Conservation (phyloP, 2,113 vertebrate genomes). For the Datnioides undecimradiatus region DNA sequence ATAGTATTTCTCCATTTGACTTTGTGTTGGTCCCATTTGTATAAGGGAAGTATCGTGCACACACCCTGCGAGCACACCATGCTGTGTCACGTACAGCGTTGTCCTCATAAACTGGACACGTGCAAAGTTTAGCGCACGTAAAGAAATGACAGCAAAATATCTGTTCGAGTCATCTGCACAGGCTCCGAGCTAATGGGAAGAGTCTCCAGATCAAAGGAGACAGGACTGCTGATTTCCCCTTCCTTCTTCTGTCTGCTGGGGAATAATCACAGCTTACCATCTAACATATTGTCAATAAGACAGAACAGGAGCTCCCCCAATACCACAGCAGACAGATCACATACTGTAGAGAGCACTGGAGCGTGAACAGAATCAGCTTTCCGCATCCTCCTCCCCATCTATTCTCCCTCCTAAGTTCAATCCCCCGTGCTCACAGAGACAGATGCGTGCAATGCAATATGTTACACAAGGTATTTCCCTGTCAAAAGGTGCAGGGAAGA, state of each 20-base stretch:
- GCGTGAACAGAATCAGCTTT: conserved; percentile 75
- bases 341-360: conserved; percentile 64
- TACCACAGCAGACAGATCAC: conserved; percentile 63
- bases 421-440: conserved; percentile 34
- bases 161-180: conserved; percentile 27
- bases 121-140: conserved; percentile 1
- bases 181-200: conserved; percentile 48
- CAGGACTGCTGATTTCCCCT: conserved; percentile 65
- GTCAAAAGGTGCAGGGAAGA: conserved; percentile 38
- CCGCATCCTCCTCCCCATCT: conserved; percentile 34
- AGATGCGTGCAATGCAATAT: conserved; percentile 39
- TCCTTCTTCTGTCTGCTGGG: conserved; percentile 55
- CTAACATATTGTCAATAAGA: conserved; percentile 80
- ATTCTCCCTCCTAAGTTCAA: conserved; percentile 43
- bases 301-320: conserved; percentile 54
- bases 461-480: conserved; percentile 11
- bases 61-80: neutral
- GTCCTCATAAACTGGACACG: neutral
- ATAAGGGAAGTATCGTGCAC: neutral
- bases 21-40: neutral
- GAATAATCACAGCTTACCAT: conserved; percentile 73
- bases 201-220: conserved; percentile 58
- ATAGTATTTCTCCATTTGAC: neutral
- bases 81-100: neutral
- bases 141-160: conserved; percentile 33